These are phyloP conservation scores for Camponotus floridanus DNA, from an alignment of 1,140 invertebrate genomes.

Conservation along the genomic window DNA sequence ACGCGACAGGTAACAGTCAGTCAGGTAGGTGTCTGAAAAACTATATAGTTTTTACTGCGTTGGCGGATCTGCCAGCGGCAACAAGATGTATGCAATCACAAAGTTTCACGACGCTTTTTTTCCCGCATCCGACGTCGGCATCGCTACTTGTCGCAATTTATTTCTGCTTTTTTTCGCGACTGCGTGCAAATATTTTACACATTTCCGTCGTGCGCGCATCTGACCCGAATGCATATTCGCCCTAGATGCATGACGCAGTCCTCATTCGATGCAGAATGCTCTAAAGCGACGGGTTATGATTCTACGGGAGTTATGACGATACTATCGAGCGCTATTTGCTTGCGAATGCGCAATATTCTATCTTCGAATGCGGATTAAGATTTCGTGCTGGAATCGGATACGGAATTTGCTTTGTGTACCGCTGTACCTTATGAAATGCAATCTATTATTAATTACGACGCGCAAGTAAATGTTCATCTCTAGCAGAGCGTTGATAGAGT, in stretches of 20 bases:
- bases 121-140: not conserved
- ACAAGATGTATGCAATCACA: slow-evolving; percentile 14
- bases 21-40: not conserved
- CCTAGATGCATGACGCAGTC: slow-evolving; percentile 15
- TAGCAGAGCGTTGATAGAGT: not conserved
- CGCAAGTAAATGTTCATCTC: not conserved
- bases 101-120: slow-evolving; percentile 21
- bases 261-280: slow-evolving; percentile 1
- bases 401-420: slow-evolving; percentile 38
- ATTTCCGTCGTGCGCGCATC: not conserved
- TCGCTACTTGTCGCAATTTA: not conserved
- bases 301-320: slow-evolving; percentile 19
- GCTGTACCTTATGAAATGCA: slow-evolving; percentile 2
- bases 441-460: slow-evolving; percentile 41
- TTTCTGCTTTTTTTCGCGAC: not conserved
- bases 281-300: slow-evolving; percentile 33
- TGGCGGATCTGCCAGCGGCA: not conserved
- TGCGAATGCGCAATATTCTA: slow-evolving; percentile 45
- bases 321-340: slow-evolving; percentile 21
- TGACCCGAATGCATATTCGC: slow-evolving; percentile 13
- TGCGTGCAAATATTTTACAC: slow-evolving; percentile 19
- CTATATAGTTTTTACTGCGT: not conserved
- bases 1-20: not conserved
- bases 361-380: slow-evolving; percentile 47
- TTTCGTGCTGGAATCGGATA: slow-evolving; percentile 1